Conservation (phyloP, 2,113 vertebrate species). For the Synodontis membranacea region DNA sequence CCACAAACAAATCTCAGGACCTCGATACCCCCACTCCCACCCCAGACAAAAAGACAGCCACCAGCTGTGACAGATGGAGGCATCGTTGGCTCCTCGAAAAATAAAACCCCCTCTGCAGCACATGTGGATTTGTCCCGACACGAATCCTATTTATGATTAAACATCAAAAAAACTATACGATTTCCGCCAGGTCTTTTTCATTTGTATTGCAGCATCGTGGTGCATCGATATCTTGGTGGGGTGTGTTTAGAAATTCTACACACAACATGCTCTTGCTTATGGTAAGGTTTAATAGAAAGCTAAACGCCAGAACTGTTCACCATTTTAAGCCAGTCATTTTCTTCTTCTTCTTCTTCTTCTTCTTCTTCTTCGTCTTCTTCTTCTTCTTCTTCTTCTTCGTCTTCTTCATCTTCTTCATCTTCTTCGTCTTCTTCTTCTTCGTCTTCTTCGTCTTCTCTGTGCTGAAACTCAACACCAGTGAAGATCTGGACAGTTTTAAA, state of each 20-base stretch:
- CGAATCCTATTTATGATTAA: neutral
- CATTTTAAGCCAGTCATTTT: conserved; percentile 2
- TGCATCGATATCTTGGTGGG: neutral
- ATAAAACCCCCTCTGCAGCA: conserved; percentile 1
- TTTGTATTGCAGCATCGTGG: neutral
- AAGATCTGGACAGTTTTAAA: conserved; percentile 73
- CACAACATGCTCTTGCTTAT: neutral
- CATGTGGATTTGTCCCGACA: neutral
- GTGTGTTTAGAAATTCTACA: neutral
- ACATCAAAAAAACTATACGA: neutral
- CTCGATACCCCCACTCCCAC: conserved; percentile 41
- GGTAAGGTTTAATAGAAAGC: neutral
- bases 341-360: too few relatives aligned
- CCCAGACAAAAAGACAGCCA: conserved; percentile 58
- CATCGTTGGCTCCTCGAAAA: conserved; percentile 12
- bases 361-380: too few relatives aligned
- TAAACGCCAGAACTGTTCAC: neutral
- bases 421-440: too few relatives aligned
- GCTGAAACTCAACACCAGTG: conserved; percentile 58
- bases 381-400: too few relatives aligned
- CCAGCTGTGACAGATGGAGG: conserved; percentile 59
- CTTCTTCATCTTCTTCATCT: too few relatives aligned
- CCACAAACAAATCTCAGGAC: conserved; percentile 72
- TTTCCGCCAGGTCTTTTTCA: neutral
- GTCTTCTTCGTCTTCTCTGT: too few relatives aligned